A percentile compares a stretch with the other conserved stretches of the same genome.
These are phyloP conservation scores for Lepus timidus DNA, from an alignment of 2,113 vertebrate genomes.

Conservation along the genomic window DNA sequence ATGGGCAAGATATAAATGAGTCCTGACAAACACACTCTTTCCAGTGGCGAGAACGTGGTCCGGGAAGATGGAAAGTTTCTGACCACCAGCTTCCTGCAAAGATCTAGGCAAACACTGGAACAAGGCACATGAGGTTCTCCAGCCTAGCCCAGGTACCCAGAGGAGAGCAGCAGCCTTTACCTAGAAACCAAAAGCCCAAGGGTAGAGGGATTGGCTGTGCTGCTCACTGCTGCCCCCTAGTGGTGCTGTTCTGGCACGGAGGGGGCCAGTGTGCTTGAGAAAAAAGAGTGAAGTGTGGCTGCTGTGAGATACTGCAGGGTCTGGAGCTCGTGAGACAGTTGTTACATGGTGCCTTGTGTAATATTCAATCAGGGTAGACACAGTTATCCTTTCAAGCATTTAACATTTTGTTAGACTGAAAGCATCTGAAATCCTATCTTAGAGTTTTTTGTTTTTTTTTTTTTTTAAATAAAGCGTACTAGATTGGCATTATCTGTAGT, in stretches of 20 bases:
- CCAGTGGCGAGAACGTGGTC: background rate
- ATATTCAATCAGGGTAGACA: no score
- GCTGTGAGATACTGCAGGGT: fast-evolving
- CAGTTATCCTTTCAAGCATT: no score
- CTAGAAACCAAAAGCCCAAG: fast-evolving
- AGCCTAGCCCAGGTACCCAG: background rate
- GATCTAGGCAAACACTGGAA: no score
- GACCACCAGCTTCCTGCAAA: background rate
- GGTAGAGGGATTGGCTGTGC: background rate
- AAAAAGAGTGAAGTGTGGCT: background rate
- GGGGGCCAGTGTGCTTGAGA: fast-evolving
- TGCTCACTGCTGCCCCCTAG: background rate
- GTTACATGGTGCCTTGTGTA: no score
- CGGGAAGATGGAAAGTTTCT: fast-evolving
- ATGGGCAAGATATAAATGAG: background rate
- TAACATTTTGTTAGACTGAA: no score
- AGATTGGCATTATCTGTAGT: no score
- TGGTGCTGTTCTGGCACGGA: fast-evolving
- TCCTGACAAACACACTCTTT: background rate
- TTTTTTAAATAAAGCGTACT: no score
- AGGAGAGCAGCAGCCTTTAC: background rate
- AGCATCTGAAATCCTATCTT: no score
- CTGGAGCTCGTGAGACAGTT: background rate
- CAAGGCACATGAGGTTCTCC: no score
- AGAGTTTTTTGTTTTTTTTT: no score